These are phyloP conservation scores for Heterodera filipjevi DNA, from an alignment of 2,888 invertebrate genomes.

Conservation along the genomic window DNA sequence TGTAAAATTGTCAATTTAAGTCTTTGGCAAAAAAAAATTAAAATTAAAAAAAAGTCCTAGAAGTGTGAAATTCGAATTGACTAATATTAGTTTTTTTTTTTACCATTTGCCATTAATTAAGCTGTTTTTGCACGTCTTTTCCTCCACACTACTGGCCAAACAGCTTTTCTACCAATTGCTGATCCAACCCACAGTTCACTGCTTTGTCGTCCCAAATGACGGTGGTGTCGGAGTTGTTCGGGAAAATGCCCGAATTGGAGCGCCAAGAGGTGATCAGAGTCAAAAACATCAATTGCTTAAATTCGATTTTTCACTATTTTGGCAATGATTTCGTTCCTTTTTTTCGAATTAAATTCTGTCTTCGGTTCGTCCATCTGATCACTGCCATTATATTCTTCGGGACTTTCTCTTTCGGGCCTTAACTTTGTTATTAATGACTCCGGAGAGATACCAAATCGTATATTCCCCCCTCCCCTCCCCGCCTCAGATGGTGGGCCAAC, in stretches of 20 bases:
- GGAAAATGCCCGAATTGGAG: constrained; percentile 7
- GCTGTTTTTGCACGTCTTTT: not conserved
- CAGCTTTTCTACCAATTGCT: not conserved
- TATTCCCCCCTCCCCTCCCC: not conserved
- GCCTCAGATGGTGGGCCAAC: not conserved
- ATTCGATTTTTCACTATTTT: not conserved
- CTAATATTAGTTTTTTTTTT: too few species aligned
- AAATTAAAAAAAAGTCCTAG: too few species aligned
- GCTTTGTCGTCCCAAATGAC: not conserved
- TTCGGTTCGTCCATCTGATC: too few species aligned
- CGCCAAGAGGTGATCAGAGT: not conserved
- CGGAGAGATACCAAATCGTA: not conserved
- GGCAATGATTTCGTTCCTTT: too few species aligned
- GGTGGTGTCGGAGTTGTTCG: not conserved
- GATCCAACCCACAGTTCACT: not conserved
- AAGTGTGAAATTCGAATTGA: too few species aligned
- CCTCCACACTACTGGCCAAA: not conserved
- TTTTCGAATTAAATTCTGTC: too few species aligned
- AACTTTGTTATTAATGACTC: too few species aligned
- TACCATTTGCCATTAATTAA: not conserved
- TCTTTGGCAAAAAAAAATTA: too few species aligned
- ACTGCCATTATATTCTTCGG: too few species aligned
- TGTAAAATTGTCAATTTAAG: too few species aligned
- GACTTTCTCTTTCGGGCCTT: too few species aligned
- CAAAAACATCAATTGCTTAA: not conserved